These are phyloP conservation scores for Puma concolor DNA, from an alignment of 2,113 vertebrate genomes.

Conservation along the genomic window DNA sequence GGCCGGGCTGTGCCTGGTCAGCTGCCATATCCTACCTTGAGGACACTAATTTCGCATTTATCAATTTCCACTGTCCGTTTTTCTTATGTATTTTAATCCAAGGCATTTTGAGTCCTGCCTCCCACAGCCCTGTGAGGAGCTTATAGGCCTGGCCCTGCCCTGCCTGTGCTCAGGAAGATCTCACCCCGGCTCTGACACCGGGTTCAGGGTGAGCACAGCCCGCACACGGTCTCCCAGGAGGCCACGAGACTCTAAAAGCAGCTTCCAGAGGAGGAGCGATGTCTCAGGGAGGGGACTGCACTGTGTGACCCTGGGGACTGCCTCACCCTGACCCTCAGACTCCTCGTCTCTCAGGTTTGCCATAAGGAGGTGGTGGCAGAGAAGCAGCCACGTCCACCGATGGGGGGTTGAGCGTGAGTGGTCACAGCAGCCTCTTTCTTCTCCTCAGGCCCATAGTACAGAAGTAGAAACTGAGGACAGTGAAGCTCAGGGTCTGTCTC, in stretches of 20 bases:
- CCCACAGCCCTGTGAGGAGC: background rate
- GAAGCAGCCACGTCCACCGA: background rate
- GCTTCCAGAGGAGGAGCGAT: background rate
- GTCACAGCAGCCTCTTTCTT: background rate
- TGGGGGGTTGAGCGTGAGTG: too few species aligned
- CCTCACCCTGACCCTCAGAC: background rate
- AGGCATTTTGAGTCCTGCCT: background rate
- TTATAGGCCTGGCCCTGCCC: background rate
- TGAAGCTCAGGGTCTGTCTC: background rate
- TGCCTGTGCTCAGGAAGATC: background rate
- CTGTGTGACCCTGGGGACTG: fast-evolving
- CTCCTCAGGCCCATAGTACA: background rate
- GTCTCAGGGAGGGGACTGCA: background rate
- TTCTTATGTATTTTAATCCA: background rate
- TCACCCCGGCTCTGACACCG: background rate
- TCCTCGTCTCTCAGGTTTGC: too few species aligned
- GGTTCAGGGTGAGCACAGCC: background rate
- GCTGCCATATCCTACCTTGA: background rate
- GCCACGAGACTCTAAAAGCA: background rate
- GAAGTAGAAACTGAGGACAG: background rate
- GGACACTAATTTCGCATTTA: background rate
- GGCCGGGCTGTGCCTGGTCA: background rate
- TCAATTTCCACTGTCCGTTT: background rate
- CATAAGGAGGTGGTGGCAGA: too few species aligned
- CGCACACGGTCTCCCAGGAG: background rate